Evolutionary conservation across 2,797 vertebrate genomes (phyloP), one percentile per base, ranked within the genome.

Genomic region (Denticeps clupeoides): DNA sequence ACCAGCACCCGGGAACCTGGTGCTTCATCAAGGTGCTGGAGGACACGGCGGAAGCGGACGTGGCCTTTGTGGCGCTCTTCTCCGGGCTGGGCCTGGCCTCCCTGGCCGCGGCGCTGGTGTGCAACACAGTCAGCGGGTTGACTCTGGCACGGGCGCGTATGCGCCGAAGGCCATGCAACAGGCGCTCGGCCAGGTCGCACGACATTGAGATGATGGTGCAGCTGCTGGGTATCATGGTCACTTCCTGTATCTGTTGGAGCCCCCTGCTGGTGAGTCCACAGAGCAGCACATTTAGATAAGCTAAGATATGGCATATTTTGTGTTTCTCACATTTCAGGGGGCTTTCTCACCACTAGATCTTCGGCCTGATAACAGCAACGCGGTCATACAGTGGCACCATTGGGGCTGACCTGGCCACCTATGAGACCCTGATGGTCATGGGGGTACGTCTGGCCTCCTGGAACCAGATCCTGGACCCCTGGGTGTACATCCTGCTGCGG

Each of bases 201-300:
- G 90, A 93, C 65, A 86, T 91, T 32, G 90, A 92, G 75, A 93
- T 93, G 89, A 82, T 93, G 71, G 86, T 87, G 56, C 89, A 93
- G 69, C 83, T 93, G 37, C 72, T 90, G 23, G 90, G 87, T 43
- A 89, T 93, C 75, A 91, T 89, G 83, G 67, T 86, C 59, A 88
- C 88, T 4, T 91, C 89, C 0, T 90, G 86, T 45, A 82, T 93
- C 64, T 91, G 89, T 72, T 93, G 90, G 90, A 89, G 87, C 64
- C 90, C 90, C 43, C 75, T 93, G 63, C 74, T 92, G 89, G 90
- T 93, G 68, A 82, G 89, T 77, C 5, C 10, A 1, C 18, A 33
- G 6, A 18, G 3, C 28, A 31, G 12, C 11, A 37, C 35, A 10
- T 13, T 38, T 5, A 38, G 21, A 38, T 19, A 11, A 4, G 11